Conservation (phyloP, 2,888 invertebrate genomes). For the Thymelicus lineola region DNA sequence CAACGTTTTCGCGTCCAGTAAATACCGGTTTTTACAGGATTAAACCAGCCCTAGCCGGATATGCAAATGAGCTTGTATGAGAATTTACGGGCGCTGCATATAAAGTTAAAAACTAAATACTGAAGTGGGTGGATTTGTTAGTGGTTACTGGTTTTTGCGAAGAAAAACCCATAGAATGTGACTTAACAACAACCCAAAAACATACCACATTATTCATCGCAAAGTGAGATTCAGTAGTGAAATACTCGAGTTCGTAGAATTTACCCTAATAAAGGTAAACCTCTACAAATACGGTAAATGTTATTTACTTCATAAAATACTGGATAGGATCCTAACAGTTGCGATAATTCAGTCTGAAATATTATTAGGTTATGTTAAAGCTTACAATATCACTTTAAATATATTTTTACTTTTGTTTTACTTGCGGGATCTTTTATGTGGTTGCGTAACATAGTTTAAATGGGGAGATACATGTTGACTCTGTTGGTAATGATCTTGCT, state of each 20-base stretch:
- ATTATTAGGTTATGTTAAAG: too few relatives aligned
- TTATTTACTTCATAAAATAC: slow-evolving; percentile 16
- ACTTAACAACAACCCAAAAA: slow-evolving; percentile 37
- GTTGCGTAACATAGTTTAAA: too few relatives aligned
- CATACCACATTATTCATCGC: slow-evolving; percentile 41
- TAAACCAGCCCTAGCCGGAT: slow-evolving; percentile 60
- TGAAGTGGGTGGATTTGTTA: slow-evolving; percentile 27
- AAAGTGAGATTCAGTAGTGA: slow-evolving; percentile 36
- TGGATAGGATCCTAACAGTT: not conserved
- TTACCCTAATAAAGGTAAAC: slow-evolving; percentile 27
- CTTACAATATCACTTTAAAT: not conserved
- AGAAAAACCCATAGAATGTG: slow-evolving; percentile 29
- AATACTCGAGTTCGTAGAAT: slow-evolving; percentile 23
- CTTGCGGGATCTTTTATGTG: not conserved
- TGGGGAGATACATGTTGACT: too few relatives aligned
- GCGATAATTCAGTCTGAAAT: not conserved
- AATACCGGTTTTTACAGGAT: slow-evolving; percentile 73
- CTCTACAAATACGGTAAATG: slow-evolving; percentile 27
- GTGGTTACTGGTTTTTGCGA: slow-evolving; percentile 28
- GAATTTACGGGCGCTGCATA: slow-evolving; percentile 63
- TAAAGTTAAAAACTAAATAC: slow-evolving; percentile 45
- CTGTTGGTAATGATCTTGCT: too few relatives aligned
- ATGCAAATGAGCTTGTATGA: slow-evolving; percentile 67
- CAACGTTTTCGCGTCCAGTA: slow-evolving; percentile 59
- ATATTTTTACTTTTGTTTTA: not conserved